Percentiles rank a stretch among this genome's conserved stretches.
phyloP scores from a whole-genome alignment of 2,113 vertebrate genomes.

The Poeciliopsis occidentalis region DNA sequence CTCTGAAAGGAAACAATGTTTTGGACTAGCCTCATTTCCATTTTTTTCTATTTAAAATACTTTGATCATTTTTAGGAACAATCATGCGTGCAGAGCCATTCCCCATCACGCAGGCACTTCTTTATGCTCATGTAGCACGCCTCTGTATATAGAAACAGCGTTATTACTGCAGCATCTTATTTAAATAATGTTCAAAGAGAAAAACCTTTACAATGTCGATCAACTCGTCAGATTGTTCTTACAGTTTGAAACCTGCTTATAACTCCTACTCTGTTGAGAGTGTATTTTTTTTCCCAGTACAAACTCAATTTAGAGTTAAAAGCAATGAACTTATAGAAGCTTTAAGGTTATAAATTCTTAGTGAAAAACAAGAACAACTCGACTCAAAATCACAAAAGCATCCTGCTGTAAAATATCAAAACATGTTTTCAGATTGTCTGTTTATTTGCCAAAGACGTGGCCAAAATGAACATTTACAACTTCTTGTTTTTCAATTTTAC shows the following conservation, averaged over 20 bases:
- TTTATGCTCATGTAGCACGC: not conserved
- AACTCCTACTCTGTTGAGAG: not conserved
- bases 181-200: not conserved
- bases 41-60: slow-evolving; percentile 41
- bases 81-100: not conserved
- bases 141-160: not conserved
- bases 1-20: slow-evolving; percentile 36
- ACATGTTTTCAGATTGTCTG: too few species aligned
- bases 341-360: too few species aligned
- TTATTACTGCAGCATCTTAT: not conserved
- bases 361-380: too few species aligned
- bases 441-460: too few species aligned
- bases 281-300: too few species aligned
- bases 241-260: not conserved
- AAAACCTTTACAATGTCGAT: not conserved
- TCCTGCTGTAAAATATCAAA: too few species aligned
- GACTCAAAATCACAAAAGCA: too few species aligned
- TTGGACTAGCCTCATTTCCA: slow-evolving; percentile 31
- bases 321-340: too few species aligned
- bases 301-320: too few species aligned
- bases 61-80: slow-evolving; percentile 37
- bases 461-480: too few species aligned
- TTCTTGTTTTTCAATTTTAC: too few species aligned
- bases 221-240: not conserved
- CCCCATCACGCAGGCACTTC: not conserved